Conservation (phyloP, 2,797 vertebrate genomes). For the Pangasius djambal region DNA sequence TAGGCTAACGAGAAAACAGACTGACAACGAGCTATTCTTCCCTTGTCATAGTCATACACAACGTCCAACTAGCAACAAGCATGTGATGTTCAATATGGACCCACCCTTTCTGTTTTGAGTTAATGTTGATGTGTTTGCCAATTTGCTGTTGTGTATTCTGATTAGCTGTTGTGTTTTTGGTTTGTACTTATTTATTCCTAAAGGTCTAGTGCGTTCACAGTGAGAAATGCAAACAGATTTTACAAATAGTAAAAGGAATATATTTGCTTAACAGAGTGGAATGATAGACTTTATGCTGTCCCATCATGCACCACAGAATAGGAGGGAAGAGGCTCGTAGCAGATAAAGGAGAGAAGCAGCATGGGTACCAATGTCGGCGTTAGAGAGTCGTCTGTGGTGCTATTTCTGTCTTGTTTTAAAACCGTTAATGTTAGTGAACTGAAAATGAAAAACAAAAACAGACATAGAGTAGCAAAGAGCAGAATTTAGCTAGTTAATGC, state of each 20-base stretch:
- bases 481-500: not conserved
- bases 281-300: not conserved
- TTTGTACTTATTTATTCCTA: not conserved
- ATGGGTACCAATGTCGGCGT: not conserved
- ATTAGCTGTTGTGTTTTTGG: not conserved
- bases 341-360: not conserved
- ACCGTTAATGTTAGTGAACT: not conserved
- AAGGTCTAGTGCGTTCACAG: not conserved
- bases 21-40: not conserved
- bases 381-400: not conserved
- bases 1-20: not conserved
- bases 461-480: not conserved
- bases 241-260: not conserved
- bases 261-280: not conserved
- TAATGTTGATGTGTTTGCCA: not conserved
- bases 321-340: no score
- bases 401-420: not conserved
- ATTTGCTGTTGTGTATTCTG: not conserved
- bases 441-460: not conserved
- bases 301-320: not conserved
- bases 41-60: not conserved
- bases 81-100: not conserved
- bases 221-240: not conserved
- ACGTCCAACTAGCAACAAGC: not conserved
- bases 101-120: not conserved